Conservation (phyloP, 2,888 invertebrate species). For the Ophion costatus region DNA sequence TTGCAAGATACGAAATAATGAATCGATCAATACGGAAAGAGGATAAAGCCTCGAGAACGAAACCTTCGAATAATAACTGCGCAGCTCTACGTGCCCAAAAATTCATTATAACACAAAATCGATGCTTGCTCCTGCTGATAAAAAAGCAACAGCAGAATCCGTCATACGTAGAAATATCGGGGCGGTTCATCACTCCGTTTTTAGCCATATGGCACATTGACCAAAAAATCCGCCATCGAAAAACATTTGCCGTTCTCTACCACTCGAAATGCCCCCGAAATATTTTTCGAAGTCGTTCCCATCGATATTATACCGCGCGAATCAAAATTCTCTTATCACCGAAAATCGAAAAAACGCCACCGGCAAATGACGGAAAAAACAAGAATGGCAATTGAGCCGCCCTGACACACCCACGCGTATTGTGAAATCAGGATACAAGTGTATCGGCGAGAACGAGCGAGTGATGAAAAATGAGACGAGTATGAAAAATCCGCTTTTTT, state of each 20-base stretch:
- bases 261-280: neutral
- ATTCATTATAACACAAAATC: slow-evolving; percentile 19
- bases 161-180: neutral
- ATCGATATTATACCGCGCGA: neutral
- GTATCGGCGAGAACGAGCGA: slow-evolving; percentile 10
- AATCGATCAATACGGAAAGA: neutral
- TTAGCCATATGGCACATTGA: neutral
- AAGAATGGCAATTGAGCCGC: neutral
- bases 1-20: neutral
- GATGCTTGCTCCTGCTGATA: neutral
- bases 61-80: neutral
- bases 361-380: neutral
- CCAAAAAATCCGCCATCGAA: neutral
- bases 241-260: neutral
- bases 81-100: neutral
- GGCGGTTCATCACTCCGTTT: neutral
- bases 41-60: neutral
- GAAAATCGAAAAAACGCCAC: neutral
- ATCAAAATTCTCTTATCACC: neutral
- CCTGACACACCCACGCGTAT: neutral
- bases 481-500: neutral
- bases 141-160: neutral
- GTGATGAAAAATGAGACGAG: slow-evolving; percentile 14
- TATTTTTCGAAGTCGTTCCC: neutral
- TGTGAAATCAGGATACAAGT: slow-evolving; percentile 18